Percentiles rank a stretch among this genome's conserved stretches.
Conservation (phyloP, 2,797 vertebrate species). For the Gobio occitaniae region DNA sequence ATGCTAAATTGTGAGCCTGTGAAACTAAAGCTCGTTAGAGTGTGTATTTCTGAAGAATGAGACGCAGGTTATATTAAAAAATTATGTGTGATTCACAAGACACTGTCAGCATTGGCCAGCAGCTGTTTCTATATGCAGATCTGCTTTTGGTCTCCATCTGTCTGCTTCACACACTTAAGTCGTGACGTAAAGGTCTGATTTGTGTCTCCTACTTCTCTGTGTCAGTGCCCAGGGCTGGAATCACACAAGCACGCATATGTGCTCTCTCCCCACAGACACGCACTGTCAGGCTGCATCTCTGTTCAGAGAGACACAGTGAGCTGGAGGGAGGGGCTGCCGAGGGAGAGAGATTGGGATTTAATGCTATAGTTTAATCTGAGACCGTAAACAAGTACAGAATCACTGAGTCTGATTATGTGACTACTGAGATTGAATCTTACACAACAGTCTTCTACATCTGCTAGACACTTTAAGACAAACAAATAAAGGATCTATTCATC, state of each 20-base stretch:
- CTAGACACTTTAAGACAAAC: slow-evolving; percentile 14
- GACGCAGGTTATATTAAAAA: slow-evolving; percentile 8
- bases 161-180: not conserved
- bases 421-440: slow-evolving; percentile 9
- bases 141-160: not conserved
- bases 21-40: slow-evolving; percentile 25
- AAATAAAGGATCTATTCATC: not conserved
- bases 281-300: slow-evolving; percentile 29
- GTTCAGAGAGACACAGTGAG: slow-evolving; percentile 9
- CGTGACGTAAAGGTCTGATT: slow-evolving; percentile 9
- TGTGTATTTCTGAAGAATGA: slow-evolving; percentile 1
- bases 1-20: slow-evolving; percentile 2
- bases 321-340: not conserved
- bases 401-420: slow-evolving; percentile 9
- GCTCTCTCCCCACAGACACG: not conserved
- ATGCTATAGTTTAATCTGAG: slow-evolving; percentile 40
- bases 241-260: slow-evolving; percentile 8
- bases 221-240: slow-evolving; percentile 21
- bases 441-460: slow-evolving; percentile 28
- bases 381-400: slow-evolving; percentile 24
- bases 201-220: slow-evolving; percentile 10
- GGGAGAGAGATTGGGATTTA: slow-evolving; percentile 25
- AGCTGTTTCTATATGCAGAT: not conserved
- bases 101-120: not conserved
- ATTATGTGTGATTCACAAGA: not conserved